Percentiles rank a stretch among this genome's conserved stretches.
phyloP scores from a whole-genome alignment of 2,888 invertebrate species.

The Lysandra bellargus region DNA sequence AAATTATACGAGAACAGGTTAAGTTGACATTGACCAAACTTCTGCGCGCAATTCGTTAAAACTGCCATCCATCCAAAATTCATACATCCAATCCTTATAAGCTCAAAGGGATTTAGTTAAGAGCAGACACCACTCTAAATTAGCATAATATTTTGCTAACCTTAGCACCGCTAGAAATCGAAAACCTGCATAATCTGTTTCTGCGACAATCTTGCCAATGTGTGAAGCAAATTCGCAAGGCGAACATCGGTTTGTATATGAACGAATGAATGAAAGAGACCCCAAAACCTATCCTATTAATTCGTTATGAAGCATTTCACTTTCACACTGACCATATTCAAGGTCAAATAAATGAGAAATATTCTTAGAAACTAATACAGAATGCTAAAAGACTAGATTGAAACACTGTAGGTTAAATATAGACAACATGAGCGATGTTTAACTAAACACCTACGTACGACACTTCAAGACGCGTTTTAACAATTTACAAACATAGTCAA shows the following conservation, averaged over 20 bases:
- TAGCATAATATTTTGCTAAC: neutral
- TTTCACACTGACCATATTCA: neutral
- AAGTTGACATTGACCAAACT: neutral
- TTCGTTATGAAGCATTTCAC: neutral
- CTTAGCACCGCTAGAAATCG: neutral
- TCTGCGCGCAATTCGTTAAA: too few species aligned
- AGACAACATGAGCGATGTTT: neutral
- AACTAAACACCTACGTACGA: neutral
- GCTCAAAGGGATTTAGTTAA: neutral
- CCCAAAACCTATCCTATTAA: too few species aligned
- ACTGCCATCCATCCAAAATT: too few species aligned
- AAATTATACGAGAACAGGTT: too few species aligned
- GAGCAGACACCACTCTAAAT: neutral
- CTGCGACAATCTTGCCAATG: neutral
- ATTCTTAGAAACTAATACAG: neutral
- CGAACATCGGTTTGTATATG: too few species aligned
- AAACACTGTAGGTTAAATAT: constrained; percentile 8
- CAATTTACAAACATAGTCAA: neutral
- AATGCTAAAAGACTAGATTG: constrained; percentile 2
- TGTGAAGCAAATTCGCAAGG: neutral
- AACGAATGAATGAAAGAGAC: too few species aligned
- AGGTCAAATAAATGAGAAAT: neutral
- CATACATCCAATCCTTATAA: too few species aligned
- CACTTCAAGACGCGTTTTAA: constrained; percentile 1
- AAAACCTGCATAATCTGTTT: neutral